A percentile compares a stretch with the other conserved stretches of the same genome.
phyloP scores from a whole-genome alignment of 1,140 invertebrate species.

The Ceratina calcarata region DNA sequence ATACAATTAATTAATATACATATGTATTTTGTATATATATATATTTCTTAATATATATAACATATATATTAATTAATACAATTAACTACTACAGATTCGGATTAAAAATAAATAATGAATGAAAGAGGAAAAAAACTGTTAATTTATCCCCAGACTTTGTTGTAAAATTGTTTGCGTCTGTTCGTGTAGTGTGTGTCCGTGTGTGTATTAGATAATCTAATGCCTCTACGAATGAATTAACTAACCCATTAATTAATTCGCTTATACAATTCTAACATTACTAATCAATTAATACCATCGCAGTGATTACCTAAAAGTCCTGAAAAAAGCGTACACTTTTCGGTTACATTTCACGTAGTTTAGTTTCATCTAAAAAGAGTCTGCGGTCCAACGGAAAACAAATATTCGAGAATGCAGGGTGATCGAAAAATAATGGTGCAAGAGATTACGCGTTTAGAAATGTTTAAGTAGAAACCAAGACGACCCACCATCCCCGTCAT shows the following conservation, averaged over 20 bases:
- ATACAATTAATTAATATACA: conserved; percentile 58
- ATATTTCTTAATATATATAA: conserved; percentile 47
- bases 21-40: conserved; percentile 48
- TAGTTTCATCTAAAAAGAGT: neutral
- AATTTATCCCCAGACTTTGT: conserved; percentile 45
- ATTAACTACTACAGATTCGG: conserved; percentile 35
- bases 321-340: conserved; percentile 38
- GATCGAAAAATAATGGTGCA: conserved; percentile 50
- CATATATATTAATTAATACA: conserved; percentile 51
- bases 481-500: neutral
- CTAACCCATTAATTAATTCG: conserved; percentile 28
- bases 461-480: conserved; percentile 35
- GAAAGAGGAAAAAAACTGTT: conserved; percentile 46
- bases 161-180: too few relatives aligned
- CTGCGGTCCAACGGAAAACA: neutral
- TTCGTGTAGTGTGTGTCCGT: neutral
- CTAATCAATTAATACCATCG: conserved; percentile 41
- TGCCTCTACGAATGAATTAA: conserved; percentile 46
- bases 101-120: conserved; percentile 62
- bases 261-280: conserved; percentile 32
- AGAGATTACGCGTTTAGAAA: conserved; percentile 23
- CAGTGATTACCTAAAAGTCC: conserved; percentile 40
- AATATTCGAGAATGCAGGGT: conserved; percentile 30
- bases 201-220: conserved; percentile 28
- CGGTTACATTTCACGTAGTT: conserved; percentile 15